Evolutionary conservation across 2,888 invertebrate species (phyloP), one percentile per base, ranked within the genome.

Genomic region (Caenorhabditis uteleia): DNA sequence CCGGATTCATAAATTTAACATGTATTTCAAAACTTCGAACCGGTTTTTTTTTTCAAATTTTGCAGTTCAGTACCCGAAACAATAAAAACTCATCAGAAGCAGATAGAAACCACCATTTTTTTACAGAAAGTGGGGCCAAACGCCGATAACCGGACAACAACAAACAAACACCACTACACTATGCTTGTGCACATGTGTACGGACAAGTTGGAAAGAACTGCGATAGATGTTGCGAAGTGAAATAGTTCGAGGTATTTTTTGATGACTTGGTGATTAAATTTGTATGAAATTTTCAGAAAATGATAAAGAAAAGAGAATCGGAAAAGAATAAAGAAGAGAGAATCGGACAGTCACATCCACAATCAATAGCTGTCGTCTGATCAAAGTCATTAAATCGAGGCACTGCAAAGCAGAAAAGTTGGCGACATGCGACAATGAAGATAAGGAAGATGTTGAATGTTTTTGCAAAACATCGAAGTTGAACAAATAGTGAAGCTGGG

Each of bases 81-180:
- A n/a, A n/a, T n/a, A n/a, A n/a, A n/a, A n/a, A n/a, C n/a, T n/a
- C n/a, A n/a, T n/a, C n/a, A n/a, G n/a, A n/a, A n/a, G n/a, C n/a
- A n/a, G n/a, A n/a, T n/a, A 10, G 8, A 7, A 14, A 29, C 14
- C 31, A n/a, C 14, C 7, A 29, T 10, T 8, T 27, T 16, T 29
- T 44, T 29, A 20, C 49, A 68, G 70, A 58, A 46, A 46, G 48
- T 14, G 70, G 70, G 18, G 65, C 42, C 16, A 66, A 70, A 59
- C 57, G 58, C n/a, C 39, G 42, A 93, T 77, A 88, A 88, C 27
- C 77, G 23, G 62, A 61, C 16, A 49, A 53, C 12, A 68, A 76
- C 16, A 68, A 70, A 27, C 49, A 74, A 25, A 75, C 79, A 2
- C 75, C 78, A 2, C 65, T 79, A 18, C 79, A 79, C 46, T 71